phyloP scores from a whole-genome alignment of 1,140 invertebrate species.

The Drosophila repleta region DNA sequence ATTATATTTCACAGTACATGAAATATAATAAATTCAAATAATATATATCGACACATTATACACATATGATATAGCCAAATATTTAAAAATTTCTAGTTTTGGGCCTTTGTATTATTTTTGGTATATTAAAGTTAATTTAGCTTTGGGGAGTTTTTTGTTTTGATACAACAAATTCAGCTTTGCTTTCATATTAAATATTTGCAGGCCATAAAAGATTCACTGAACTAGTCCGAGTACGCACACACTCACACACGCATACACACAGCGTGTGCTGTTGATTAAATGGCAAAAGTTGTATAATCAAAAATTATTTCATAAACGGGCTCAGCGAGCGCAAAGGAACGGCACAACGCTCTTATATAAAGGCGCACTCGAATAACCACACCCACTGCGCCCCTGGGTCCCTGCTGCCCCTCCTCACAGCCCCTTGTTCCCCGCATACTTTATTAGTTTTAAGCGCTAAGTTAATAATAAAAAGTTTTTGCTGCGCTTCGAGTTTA shows the following conservation, averaged over 20 bases:
- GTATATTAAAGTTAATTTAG: background rate
- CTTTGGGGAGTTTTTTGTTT: background rate
- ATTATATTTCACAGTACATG: too few relatives aligned
- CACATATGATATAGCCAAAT: too few relatives aligned
- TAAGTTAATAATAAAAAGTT: slow-evolving; percentile 79
- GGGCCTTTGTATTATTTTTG: too few relatives aligned
- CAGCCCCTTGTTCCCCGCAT: slow-evolving; percentile 28
- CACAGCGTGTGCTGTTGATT: slow-evolving; percentile 27
- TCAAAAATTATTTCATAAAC: slow-evolving; percentile 67
- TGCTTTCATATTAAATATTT: slow-evolving; percentile 4
- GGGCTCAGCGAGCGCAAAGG: slow-evolving; percentile 47
- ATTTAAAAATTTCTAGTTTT: too few relatives aligned
- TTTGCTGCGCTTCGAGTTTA: slow-evolving; percentile 55
- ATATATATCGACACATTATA: too few relatives aligned
- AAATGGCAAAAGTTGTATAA: slow-evolving; percentile 56
- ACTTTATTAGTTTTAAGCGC: slow-evolving; percentile 74
- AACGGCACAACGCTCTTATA: slow-evolving; percentile 19
- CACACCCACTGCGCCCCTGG: background rate
- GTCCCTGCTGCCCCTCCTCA: too few relatives aligned
- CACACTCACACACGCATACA: slow-evolving; percentile 9
- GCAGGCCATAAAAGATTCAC: background rate
- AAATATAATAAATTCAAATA: too few relatives aligned
- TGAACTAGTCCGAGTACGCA: background rate
- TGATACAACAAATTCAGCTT: background rate
- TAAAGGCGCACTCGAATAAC: slow-evolving; percentile 11